Evolutionary conservation across 2,888 invertebrate genomes (phyloP).

Genomic region (Cephus rjabovi): DNA sequence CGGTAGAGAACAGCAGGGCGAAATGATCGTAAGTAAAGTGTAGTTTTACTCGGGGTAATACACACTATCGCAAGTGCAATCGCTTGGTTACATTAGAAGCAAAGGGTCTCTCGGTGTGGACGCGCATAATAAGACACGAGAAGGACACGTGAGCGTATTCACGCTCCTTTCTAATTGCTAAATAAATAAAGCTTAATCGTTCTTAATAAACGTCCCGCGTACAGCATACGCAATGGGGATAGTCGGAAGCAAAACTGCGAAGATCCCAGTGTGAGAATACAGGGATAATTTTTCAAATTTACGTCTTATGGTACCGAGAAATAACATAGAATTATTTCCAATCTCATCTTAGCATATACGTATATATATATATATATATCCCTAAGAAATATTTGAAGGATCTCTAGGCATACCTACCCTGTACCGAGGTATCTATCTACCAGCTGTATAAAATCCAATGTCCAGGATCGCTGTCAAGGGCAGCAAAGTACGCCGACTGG

Average conservation of each 20-base stretch:
- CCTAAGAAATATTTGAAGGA: background rate
- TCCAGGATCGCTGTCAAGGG: conserved; percentile 30
- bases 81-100: background rate
- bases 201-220: conserved; percentile 28
- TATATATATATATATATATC: background rate
- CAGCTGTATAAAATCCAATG: background rate
- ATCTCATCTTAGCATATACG: background rate
- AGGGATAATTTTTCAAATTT: background rate
- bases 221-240: background rate
- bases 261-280: background rate
- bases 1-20: background rate
- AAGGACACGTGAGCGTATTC: background rate
- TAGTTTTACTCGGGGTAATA: background rate
- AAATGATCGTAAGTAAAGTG: background rate
- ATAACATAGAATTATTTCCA: background rate
- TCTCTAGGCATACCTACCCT: background rate
- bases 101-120: background rate
- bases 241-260: background rate
- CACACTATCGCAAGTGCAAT: background rate
- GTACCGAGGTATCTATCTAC: background rate
- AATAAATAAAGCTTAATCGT: conserved; percentile 46
- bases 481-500: conserved; percentile 55
- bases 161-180: conserved; percentile 28
- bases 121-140: background rate
- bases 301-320: background rate